A percentile compares a stretch with the other conserved stretches of the same genome.
Conservation (phyloP, 1,140 invertebrate species). For the Drosophila orena region DNA sequence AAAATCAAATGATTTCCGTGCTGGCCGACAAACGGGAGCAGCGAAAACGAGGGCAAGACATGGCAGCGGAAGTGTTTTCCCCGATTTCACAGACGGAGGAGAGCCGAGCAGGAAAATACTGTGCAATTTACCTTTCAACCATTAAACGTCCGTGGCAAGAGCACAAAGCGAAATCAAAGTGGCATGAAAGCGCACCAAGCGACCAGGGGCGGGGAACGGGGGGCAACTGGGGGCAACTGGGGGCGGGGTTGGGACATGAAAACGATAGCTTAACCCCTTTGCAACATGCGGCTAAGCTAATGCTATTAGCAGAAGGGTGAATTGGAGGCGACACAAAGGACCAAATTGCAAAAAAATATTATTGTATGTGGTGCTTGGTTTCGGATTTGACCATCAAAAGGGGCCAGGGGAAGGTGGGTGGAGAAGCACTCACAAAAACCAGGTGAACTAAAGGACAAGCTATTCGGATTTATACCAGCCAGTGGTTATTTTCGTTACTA, state of each 20-base stretch:
- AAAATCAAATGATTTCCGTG: constrained; percentile 81
- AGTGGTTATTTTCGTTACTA: no score
- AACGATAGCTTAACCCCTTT: constrained; percentile 74
- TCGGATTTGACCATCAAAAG: constrained; percentile 70
- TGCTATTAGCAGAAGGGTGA: constrained; percentile 58
- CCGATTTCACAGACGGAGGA: constrained; percentile 46
- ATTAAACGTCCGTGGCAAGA: constrained; percentile 79
- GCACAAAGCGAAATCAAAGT: constrained; percentile 81
- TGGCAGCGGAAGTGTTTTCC: constrained; percentile 75
- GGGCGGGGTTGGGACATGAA: constrained; percentile 43
- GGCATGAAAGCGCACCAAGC: constrained; percentile 72
- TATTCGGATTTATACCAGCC: no score
- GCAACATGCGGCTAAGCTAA: constrained; percentile 75
- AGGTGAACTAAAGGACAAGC: not conserved
- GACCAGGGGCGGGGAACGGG: constrained; percentile 26
- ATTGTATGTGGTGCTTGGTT: constrained; percentile 68
- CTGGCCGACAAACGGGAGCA: constrained; percentile 56
- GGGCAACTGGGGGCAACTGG: constrained; percentile 14
- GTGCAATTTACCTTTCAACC: constrained; percentile 81
- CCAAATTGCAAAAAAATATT: constrained; percentile 79
- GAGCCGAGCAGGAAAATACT: constrained; percentile 64
- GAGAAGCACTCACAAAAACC: not conserved
- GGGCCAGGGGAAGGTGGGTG: constrained; percentile 31
- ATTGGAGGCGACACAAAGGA: constrained; percentile 27
- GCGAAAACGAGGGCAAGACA: constrained; percentile 55